Evolutionary conservation across 1,140 invertebrate genomes (phyloP).

Genomic region (Caenorhabditis briggsae): DNA sequence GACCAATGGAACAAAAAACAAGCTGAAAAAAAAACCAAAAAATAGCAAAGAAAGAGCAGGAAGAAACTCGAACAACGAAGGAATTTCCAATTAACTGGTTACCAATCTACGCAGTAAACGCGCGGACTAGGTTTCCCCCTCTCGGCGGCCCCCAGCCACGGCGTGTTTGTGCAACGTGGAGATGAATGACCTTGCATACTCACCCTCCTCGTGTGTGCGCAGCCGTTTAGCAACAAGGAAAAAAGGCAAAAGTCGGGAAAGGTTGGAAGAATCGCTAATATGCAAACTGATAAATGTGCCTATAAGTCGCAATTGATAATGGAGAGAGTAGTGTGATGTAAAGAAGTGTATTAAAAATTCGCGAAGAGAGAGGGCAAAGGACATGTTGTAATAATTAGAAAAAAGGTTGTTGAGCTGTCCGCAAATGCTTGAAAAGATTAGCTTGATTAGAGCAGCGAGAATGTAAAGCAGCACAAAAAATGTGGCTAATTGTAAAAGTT

Average conservation of each 20-base stretch:
- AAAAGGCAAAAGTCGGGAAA: not conserved
- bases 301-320: not conserved
- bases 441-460: not conserved
- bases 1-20: not conserved
- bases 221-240: not conserved
- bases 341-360: not conserved
- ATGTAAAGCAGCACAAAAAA: too few relatives aligned
- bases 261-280: not conserved
- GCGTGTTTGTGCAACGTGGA: slow-evolving; percentile 41
- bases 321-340: not conserved
- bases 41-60: not conserved
- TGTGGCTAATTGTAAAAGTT: not conserved
- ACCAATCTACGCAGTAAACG: slow-evolving; percentile 1
- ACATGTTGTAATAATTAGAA: not conserved
- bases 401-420: not conserved
- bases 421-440: not conserved
- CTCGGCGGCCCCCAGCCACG: not conserved
- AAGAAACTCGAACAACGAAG: not conserved
- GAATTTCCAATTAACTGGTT: not conserved
- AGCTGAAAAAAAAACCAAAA: not conserved
- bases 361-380: slow-evolving; percentile 7
- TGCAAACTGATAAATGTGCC: not conserved
- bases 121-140: not conserved
- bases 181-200: not conserved
- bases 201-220: not conserved